phyloP scores from a whole-genome alignment of 2,888 invertebrate genomes.

The Hyposoter dolosus region DNA sequence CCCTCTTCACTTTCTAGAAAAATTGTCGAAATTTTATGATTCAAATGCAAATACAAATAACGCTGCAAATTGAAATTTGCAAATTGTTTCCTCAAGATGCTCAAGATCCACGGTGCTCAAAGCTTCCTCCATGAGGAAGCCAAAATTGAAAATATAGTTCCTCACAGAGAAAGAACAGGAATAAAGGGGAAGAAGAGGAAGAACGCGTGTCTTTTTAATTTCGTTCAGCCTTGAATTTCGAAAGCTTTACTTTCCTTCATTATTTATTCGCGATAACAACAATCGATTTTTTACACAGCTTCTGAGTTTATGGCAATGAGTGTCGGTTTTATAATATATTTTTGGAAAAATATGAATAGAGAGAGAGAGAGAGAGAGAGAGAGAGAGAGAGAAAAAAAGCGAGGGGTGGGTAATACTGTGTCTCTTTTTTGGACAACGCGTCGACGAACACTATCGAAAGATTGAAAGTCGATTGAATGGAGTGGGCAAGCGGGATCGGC shows the following conservation, averaged over 20 bases:
- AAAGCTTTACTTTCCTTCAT: not conserved
- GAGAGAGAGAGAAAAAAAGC: not conserved
- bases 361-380: not conserved
- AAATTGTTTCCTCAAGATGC: too few relatives aligned
- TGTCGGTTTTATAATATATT: not conserved
- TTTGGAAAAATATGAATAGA: not conserved
- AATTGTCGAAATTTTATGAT: too few relatives aligned
- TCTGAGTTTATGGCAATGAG: too few relatives aligned
- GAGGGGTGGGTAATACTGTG: constrained; percentile 8
- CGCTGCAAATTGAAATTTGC: too few relatives aligned
- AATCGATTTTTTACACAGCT: not conserved
- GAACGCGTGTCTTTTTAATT: not conserved
- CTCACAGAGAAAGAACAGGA: too few relatives aligned
- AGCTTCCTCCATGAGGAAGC: too few relatives aligned
- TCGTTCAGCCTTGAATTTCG: not conserved
- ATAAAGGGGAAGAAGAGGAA: too few relatives aligned
- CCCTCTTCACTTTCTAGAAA: too few relatives aligned
- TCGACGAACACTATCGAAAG: constrained; percentile 66
- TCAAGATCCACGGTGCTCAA: too few relatives aligned
- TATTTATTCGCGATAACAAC: not conserved
- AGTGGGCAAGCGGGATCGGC: constrained; percentile 59
- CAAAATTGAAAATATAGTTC: too few relatives aligned
- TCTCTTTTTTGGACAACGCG: constrained; percentile 33
- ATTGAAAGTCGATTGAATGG: constrained; percentile 80
- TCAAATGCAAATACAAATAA: too few relatives aligned